Evolutionary conservation across 2,113 vertebrate genomes (phyloP).

Genomic region (Chloebia gouldiae): DNA sequence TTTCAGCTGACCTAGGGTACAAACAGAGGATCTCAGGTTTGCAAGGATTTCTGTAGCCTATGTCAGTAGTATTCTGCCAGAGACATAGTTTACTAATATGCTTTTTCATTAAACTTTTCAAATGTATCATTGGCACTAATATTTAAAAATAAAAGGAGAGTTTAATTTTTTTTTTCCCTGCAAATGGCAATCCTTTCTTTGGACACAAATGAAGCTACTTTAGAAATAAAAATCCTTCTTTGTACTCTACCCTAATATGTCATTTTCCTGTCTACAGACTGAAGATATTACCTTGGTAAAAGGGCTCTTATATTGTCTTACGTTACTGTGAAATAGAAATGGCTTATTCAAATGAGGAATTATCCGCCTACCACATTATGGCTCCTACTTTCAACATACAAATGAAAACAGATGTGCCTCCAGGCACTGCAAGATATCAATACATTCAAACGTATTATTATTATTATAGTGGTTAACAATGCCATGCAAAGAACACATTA

Average conservation of each 20-base stretch:
- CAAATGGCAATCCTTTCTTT: not conserved
- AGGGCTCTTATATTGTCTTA: conserved; percentile 2
- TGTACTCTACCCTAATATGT: not conserved
- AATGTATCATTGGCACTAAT: not conserved
- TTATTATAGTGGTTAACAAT: not conserved
- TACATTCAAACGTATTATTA: not conserved
- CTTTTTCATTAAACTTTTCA: not conserved
- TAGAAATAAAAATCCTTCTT: not conserved
- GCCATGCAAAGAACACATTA: not conserved
- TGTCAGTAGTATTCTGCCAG: not conserved
- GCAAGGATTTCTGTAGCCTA: not conserved
- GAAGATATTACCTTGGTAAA: not conserved
- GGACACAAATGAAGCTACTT: not conserved
- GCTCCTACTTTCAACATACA: not conserved
- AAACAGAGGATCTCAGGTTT: not conserved
- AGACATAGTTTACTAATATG: not conserved
- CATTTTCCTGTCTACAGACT: not conserved
- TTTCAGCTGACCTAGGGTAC: not conserved
- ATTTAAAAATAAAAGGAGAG: not conserved
- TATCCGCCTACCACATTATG: not conserved
- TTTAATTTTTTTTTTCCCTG: not conserved
- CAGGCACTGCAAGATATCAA: not conserved
- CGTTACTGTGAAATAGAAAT: not conserved
- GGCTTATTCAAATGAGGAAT: conserved; percentile 42
- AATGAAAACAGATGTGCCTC: not conserved